phyloP scores from a whole-genome alignment of 1,140 invertebrate species.

The Heliconius eleuchia region DNA sequence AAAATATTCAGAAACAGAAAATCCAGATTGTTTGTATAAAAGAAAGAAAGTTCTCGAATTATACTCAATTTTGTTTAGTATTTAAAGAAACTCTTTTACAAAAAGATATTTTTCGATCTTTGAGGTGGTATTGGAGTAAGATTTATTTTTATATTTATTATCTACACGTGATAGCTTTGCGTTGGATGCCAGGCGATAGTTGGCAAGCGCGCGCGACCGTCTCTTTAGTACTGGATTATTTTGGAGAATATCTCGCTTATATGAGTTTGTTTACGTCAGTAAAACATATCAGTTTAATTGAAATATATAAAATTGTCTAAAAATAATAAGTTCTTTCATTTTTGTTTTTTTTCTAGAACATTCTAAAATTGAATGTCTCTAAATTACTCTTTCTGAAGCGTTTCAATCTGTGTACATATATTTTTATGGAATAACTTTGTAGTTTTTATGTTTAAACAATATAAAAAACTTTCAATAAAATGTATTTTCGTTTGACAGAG shows the following conservation, averaged over 20 bases:
- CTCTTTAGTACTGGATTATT: constrained; percentile 26
- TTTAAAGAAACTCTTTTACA: too few species aligned
- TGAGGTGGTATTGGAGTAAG: not conserved
- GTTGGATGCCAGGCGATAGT: constrained; percentile 14
- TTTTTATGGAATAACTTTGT: too few species aligned
- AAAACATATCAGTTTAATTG: not conserved
- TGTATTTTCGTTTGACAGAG: too few species aligned
- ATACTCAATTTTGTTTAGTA: too few species aligned
- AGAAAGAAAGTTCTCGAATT: too few species aligned
- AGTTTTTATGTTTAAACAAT: too few species aligned
- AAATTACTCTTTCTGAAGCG: too few species aligned
- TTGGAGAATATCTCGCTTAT: constrained; percentile 24
- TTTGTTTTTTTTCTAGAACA: not conserved
- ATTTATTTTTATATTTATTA: constrained; percentile 10
- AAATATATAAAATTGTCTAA: not conserved
- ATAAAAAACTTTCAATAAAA: too few species aligned
- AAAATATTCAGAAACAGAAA: too few species aligned
- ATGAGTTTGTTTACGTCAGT: not conserved
- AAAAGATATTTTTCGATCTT: not conserved
- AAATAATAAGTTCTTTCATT: not conserved
- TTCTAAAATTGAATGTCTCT: not conserved
- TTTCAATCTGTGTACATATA: too few species aligned
- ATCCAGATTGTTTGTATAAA: too few species aligned
- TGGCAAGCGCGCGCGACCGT: constrained; percentile 21
- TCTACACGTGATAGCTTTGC: not conserved